Conservation (phyloP, 2,888 invertebrate species). For the Cetonia aurata region DNA sequence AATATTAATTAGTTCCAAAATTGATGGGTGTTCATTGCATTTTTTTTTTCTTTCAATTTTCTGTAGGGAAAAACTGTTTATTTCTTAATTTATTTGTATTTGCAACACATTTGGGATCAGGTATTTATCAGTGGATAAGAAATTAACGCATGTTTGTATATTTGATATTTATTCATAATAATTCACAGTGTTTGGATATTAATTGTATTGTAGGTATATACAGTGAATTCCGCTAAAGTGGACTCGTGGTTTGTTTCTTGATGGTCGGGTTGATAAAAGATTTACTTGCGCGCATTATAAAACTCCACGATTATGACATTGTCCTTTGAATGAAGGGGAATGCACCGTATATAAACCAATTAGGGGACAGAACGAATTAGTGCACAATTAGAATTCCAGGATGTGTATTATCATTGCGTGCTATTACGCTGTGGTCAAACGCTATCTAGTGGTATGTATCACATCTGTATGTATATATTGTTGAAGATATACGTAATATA, state of each 20-base stretch:
- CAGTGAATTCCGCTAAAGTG: too few species aligned
- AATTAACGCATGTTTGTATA: conserved; percentile 61
- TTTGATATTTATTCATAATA: conserved; percentile 65
- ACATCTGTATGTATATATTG: conserved; percentile 61
- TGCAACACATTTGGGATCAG: background rate
- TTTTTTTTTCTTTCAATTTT: too few species aligned
- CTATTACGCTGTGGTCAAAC: conserved; percentile 60
- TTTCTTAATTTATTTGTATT: too few species aligned
- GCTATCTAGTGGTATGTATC: conserved; percentile 60
- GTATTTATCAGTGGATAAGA: conserved; percentile 46
- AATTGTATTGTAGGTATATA: conserved; percentile 46
- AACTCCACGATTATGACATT: too few species aligned
- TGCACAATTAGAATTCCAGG: conserved; percentile 63
- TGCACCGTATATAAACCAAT: conserved; percentile 61
- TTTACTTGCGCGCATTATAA: too few species aligned
- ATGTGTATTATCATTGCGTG: conserved; percentile 50
- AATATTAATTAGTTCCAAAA: too few species aligned
- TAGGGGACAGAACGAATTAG: conserved; percentile 59
- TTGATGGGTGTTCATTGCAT: too few species aligned
- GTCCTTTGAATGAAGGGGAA: too few species aligned
- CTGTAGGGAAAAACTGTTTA: too few species aligned
- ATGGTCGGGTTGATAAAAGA: too few species aligned
- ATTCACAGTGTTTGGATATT: conserved; percentile 66
- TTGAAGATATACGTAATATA: conserved; percentile 50
- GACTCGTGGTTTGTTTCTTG: too few species aligned